Evolutionary conservation across 2,888 invertebrate species (phyloP), one percentile per base, ranked within the genome.

Genomic region (Nipponacmea schrenckii): DNA sequence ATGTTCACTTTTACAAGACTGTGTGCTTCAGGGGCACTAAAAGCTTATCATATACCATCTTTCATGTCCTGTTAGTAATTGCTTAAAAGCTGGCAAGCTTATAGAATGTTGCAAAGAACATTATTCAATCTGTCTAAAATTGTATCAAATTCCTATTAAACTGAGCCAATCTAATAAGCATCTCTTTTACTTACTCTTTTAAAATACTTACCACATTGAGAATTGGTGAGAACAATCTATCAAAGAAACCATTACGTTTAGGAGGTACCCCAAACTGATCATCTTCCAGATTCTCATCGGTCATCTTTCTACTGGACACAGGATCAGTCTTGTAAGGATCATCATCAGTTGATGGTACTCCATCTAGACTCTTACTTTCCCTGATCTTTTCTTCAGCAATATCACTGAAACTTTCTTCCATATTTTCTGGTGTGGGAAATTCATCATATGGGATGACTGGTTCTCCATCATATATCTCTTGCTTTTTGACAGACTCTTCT

Each of bases 251-350:
- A 72, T 69, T 56, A 67, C 71, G 45, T 44, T 62, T 39, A 45
- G 39, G 67, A n/a, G 68, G 39, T 20, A 56, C 10, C 27, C 69
- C 71, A 27, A 70, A 62, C 44, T 74, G 73, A 48, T 71, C 69
- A 39, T 78, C 79, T 69, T 79, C 81, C 15, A 80, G 66, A 20
- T 69, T 68, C 12, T 75, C 76, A 74, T 81, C 81, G 17, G 72
- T 77, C 14, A 81, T 75, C 56, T 78, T 78, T 56, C 79, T 70
- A 26, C 77, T 70, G 12, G 64, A 69, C 12, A 73, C 64, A 27
- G 67, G 20, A 62, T 73, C 75, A 44, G 73, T 66, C 24, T 71
- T 31, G 31, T 74, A 72, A 2, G 78, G 77, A 64, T 66, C 72
- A 48, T 64, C 63, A 24, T 75, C 72, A 20, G 68, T n/a, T 10